Percentiles rank a stretch among this genome's conserved stretches.
These are phyloP conservation scores for Anthoptus insignis DNA, from an alignment of 2,888 invertebrate species.

Conservation along the genomic window DNA sequence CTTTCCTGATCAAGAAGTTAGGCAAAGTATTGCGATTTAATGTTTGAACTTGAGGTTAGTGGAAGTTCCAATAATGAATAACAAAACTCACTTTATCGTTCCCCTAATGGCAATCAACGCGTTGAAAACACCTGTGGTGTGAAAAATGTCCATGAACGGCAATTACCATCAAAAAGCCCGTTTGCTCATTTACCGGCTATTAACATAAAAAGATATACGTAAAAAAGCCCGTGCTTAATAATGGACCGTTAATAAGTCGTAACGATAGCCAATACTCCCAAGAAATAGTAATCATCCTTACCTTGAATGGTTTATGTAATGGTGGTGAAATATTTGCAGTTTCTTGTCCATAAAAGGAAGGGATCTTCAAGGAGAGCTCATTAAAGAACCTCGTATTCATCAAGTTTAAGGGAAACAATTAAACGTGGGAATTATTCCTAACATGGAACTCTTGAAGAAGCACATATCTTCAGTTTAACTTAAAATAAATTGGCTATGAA, in stretches of 20 bases:
- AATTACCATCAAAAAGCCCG: background rate
- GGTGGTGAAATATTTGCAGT: background rate
- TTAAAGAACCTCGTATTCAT: constrained; percentile 6
- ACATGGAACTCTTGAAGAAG: constrained; percentile 19
- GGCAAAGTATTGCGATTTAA: no score
- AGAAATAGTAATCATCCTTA: constrained; percentile 5
- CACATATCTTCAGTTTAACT: constrained; percentile 5
- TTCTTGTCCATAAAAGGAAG: background rate
- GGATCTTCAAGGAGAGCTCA: constrained; percentile 1
- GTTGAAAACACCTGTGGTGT: background rate
- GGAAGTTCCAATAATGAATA: no score
- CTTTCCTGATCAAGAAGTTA: no score
- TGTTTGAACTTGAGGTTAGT: no score
- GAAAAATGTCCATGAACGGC: background rate
- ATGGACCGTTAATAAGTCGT: background rate
- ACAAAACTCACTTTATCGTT: background rate
- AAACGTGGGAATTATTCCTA: constrained; percentile 11
- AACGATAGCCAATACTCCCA: background rate
- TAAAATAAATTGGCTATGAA: constrained; percentile 19
- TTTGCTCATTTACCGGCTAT: background rate
- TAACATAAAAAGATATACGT: background rate
- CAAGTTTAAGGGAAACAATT: constrained; percentile 7
- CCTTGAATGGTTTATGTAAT: constrained; percentile 4
- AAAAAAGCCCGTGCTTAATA: background rate
- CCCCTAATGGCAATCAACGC: background rate